These are phyloP conservation scores for Cantharis nigra DNA, from an alignment of 2,888 invertebrate genomes.

Conservation along the genomic window DNA sequence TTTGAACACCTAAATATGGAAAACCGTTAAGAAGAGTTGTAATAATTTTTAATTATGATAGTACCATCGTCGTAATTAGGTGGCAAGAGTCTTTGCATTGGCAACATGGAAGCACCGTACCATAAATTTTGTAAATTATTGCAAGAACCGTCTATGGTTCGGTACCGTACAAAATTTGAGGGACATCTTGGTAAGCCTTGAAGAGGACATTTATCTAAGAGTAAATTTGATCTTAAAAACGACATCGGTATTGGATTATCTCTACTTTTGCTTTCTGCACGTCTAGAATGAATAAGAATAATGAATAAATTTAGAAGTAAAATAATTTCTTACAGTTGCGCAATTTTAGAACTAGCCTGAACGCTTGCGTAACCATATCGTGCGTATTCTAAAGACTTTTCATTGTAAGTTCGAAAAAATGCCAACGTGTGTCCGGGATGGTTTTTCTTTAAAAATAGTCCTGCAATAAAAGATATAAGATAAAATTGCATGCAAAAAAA, in stretches of 20 bases:
- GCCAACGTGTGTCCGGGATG: constrained; percentile 74
- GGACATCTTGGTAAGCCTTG: constrained; percentile 71
- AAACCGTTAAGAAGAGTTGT: neutral
- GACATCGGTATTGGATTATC: constrained; percentile 43
- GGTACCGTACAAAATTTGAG: constrained; percentile 72
- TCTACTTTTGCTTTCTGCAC: constrained; percentile 33
- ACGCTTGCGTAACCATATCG: constrained; percentile 71
- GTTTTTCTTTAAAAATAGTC: constrained; percentile 65
- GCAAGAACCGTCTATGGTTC: constrained; percentile 87
- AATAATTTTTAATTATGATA: constrained; percentile 8
- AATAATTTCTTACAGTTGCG: constrained; percentile 59
- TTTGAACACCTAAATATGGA: constrained; percentile 53
- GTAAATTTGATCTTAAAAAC: constrained; percentile 57
- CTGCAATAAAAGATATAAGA: constrained; percentile 50
- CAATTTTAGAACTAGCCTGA: constrained; percentile 66
- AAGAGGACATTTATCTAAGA: constrained; percentile 69
- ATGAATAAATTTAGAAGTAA: neutral
- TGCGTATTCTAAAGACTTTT: constrained; percentile 64
- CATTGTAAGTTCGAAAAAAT: constrained; percentile 71
- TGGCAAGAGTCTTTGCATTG: constrained; percentile 79
- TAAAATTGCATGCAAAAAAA: neutral
- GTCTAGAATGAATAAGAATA: constrained; percentile 24
- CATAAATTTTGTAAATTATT: constrained; percentile 78
- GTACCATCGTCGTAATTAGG: constrained; percentile 82
- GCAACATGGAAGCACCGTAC: constrained; percentile 82